Conservation (phyloP, 2,113 vertebrate species). For the Saguinus midas region DNA sequence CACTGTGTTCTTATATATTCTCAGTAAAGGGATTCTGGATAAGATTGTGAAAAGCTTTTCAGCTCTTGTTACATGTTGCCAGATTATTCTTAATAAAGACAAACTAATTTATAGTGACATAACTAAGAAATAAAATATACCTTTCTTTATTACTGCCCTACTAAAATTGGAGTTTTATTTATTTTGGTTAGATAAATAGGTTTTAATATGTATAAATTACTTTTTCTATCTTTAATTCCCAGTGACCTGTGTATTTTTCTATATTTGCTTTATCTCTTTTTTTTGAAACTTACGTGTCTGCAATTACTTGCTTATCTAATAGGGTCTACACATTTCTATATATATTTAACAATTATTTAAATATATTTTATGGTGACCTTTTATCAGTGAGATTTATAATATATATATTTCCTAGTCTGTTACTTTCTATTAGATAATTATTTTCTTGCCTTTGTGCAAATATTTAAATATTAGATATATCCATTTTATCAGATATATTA, state of each 20-base stretch:
- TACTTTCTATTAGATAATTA: not conserved
- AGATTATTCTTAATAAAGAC: not conserved
- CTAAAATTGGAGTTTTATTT: not conserved
- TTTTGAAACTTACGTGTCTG: not conserved
- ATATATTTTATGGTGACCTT: not conserved
- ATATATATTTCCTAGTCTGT: not conserved
- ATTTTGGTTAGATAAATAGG: not conserved
- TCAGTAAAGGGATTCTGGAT: slow-evolving; percentile 1
- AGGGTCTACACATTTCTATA: not conserved
- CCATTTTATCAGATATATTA: slow-evolving; percentile 18
- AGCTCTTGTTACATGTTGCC: not conserved
- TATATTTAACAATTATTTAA: slow-evolving; percentile 29
- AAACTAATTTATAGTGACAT: not conserved
- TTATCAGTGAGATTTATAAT: not conserved
- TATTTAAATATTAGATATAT: not conserved
- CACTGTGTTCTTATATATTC: slow-evolving; percentile 10
- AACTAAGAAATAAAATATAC: not conserved
- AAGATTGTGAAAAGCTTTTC: not conserved
- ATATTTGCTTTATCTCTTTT: not conserved
- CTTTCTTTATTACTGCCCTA: not conserved
- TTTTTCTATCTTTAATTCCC: slow-evolving; percentile 13
- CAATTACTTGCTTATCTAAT: not conserved
- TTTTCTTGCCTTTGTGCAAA: slow-evolving; percentile 27
- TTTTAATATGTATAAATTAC: not conserved
- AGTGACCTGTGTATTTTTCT: not conserved